Base-by-base conservation (phyloP, 2,888 invertebrate genomes). In the Hemithea aestivaria region DNA sequence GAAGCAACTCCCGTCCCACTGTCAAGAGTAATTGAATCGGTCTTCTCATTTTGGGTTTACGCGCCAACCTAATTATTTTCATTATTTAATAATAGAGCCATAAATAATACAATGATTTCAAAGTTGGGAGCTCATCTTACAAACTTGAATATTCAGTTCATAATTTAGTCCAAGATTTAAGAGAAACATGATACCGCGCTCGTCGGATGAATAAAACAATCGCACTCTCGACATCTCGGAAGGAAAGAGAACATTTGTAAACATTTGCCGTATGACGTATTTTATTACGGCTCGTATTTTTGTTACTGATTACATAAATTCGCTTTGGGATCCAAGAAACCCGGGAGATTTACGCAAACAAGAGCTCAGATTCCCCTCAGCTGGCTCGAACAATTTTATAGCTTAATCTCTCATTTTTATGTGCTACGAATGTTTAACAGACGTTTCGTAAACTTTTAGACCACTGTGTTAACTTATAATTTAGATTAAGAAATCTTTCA, bases 351-450 rank as follows among this genome's bases (percentile, higher is more conserved):
- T 56, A 56, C 47, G 35, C 48, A 62, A 62, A 62, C 56, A 62
- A 49, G 38, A 40, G 41, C 39, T 41, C 49, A 48, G 56, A 57
- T 55, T 59, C 46, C 46, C 30, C 35, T 55, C 28, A 45, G 41
- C 45, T 41, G 34, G 37, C 43, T 40, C 29, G 34, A 46, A 38
- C 49, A 52, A 52, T 36, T 63, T 58, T 56, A 58, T 54, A 39
- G 43, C 45, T 55, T 56, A 54, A 62, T 59, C 53, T 59, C 58
- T 59, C 36, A 62, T 62, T 63, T 64, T 53, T 54, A 55, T 58
- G 51, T 44, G 42, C 27, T 24, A 29, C 28, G 10, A 36, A 23
- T 41, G 45, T 39, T 34, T 27, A 31, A 27, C 31, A 33, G 31
- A 22, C 10, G 27, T 16, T 27, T 26, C 27, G 26, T 24, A 21